Conservation (phyloP, 2,113 vertebrate species). For the Varanus komodoensis region DNA sequence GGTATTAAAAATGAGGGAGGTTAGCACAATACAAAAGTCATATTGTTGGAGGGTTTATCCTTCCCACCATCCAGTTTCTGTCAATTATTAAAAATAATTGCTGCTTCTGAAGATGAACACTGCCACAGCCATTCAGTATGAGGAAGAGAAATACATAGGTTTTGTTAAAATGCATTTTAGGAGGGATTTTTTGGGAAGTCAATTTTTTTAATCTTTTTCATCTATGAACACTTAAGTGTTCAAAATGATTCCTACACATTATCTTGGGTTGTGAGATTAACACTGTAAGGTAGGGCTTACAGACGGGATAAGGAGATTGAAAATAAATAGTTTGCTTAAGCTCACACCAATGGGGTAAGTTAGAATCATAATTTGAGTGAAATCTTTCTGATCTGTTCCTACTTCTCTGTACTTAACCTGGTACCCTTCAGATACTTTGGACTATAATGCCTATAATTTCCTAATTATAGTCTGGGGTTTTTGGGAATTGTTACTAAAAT, state of each 20-base stretch:
- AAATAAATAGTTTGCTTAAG: too few species aligned
- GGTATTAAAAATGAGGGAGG: slow-evolving; percentile 63
- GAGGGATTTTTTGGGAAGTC: slow-evolving; percentile 42
- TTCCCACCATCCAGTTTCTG: slow-evolving; percentile 62
- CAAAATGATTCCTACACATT: too few species aligned
- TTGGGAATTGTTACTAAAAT: neutral
- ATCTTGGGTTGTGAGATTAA: too few species aligned
- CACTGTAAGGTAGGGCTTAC: too few species aligned
- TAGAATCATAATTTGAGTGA: too few species aligned
- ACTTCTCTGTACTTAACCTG: neutral
- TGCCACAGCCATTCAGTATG: slow-evolving; percentile 54
- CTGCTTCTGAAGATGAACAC: slow-evolving; percentile 57
- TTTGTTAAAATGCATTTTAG: slow-evolving; percentile 56
- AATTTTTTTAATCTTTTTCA: slow-evolving; percentile 17
- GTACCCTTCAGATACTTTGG: neutral
- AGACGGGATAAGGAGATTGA: too few species aligned
- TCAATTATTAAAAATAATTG: slow-evolving; percentile 74
- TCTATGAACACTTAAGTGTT: too few species aligned
- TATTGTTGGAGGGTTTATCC: slow-evolving; percentile 58
- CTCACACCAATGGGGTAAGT: too few species aligned
- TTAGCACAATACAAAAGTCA: slow-evolving; percentile 58
- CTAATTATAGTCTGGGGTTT: neutral
- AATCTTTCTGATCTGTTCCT: too few species aligned
- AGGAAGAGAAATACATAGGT: slow-evolving; percentile 67
- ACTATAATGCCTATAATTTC: neutral